A percentile compares a stretch with the other conserved stretches of the same genome.
Evolutionary conservation across 2,888 invertebrate genomes (phyloP).

Genomic region (Limenitis arthemis): DNA sequence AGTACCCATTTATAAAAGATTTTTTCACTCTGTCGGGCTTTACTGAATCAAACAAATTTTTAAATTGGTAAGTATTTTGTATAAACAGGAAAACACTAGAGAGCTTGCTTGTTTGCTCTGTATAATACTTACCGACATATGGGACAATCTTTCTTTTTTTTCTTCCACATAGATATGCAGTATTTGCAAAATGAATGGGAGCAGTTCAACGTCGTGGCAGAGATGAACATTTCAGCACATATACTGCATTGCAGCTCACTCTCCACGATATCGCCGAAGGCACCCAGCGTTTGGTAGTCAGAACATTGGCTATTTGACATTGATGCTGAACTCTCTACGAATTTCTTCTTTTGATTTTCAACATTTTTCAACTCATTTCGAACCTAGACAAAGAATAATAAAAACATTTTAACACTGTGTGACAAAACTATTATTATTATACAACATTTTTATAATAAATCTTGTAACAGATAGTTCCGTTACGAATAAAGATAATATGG

Average conservation of each 20-base stretch:
- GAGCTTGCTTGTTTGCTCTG: too few relatives aligned
- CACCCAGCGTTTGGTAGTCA: slow-evolving; percentile 40
- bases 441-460: too few relatives aligned
- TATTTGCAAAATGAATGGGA: slow-evolving; percentile 82
- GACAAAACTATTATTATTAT: too few relatives aligned
- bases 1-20: too few relatives aligned
- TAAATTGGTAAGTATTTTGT: too few relatives aligned
- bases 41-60: too few relatives aligned
- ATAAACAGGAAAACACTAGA: too few relatives aligned
- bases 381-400: slow-evolving; percentile 32
- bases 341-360: slow-evolving; percentile 44
- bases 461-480: too few relatives aligned
- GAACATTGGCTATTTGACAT: slow-evolving; percentile 28
- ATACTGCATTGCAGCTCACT: slow-evolving; percentile 82
- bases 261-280: slow-evolving; percentile 74
- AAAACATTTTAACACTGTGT: too few relatives aligned
- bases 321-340: slow-evolving; percentile 32
- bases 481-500: too few relatives aligned
- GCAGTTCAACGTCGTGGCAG: slow-evolving; percentile 79
- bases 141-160: slow-evolving; percentile 79
- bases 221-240: slow-evolving; percentile 81
- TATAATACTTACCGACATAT: slow-evolving; percentile 75
- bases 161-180: slow-evolving; percentile 80
- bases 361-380: slow-evolving; percentile 42
- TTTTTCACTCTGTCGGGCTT: too few relatives aligned